Base-by-base conservation (phyloP, 1,140 invertebrate genomes). In the Helicoverpa armigera region DNA sequence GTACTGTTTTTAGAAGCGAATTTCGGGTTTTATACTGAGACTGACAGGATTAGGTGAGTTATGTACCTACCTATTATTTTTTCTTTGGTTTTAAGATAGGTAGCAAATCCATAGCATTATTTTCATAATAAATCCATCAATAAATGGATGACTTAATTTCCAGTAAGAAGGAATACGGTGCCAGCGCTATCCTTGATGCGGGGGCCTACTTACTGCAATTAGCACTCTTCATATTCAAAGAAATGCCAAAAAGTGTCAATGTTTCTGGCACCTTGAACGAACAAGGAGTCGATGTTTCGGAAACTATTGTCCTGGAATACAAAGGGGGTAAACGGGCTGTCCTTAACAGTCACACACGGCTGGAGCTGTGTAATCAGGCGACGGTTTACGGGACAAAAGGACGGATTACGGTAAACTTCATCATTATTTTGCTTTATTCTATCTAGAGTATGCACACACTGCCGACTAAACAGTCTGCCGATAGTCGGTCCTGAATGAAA, bases 161-260 rank as follows among this genome's bases (percentile, higher is more conserved):
- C 81, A 96, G 96, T 0, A 95, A 93, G 87, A 94, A 97, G 93
- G 88, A 95, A 88, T 83, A 98, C 3, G 98, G 98, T 2, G 98
- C 98, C 14, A 98, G 98, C 4, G 97, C 97, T 0, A 92, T 98
- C 35, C 92, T 99, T 18, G 98, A 98, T 90, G 94, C 99, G 60
- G 98, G 98, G 0, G 95, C 98, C 29, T 99, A 99, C 89, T 91
- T 95, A 5, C 91, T 99, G 12, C 98, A 99, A 88, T 96, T 97
- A 16, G 96, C 96, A 0, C 96, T 96, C 79, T 96, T 96, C 81
- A 95, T 97, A 14, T 98, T 97, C 87, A 95, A 96, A 81, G 96
- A 96, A 11, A 95, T 96, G 78, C 97, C 97, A 10, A 95, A 96
- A 43, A 95, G 91, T 35, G 94, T 97, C 50, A 96, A 95, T 82